Conservation (phyloP, 2,888 invertebrate species). For the Scaptodrosophila latifasciaeformis region DNA sequence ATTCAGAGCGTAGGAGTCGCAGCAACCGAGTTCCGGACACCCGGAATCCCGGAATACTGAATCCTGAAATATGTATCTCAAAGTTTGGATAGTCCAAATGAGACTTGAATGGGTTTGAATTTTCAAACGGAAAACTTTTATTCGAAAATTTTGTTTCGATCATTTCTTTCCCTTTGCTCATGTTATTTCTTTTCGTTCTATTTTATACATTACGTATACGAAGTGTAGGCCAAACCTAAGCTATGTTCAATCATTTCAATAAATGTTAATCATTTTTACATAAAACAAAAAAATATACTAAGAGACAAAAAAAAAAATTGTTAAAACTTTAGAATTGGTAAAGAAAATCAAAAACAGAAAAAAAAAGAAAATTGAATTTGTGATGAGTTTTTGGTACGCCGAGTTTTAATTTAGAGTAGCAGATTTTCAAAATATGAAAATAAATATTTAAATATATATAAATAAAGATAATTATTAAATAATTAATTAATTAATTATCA, state of each 20-base stretch:
- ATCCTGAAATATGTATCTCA: not conserved
- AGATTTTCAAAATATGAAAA: conserved; percentile 27
- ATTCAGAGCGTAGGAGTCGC: conserved; percentile 51
- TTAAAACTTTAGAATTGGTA: conserved; percentile 56
- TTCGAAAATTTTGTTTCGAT: conserved; percentile 11
- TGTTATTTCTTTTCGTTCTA: not conserved
- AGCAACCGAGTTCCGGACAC: conserved; percentile 27
- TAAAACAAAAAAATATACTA: conserved; percentile 1
- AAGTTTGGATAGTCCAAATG: not conserved
- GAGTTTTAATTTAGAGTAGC: conserved; percentile 22
- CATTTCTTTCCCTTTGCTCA: conserved; percentile 10
- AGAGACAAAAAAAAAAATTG: conserved; percentile 36
- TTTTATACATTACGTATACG: conserved; percentile 33
- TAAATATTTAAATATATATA: conserved; percentile 19
- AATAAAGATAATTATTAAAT: conserved; percentile 8
- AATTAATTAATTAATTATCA: conserved; percentile 25
- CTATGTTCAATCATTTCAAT: not conserved
- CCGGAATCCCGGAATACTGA: too few species aligned
- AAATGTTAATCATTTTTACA: conserved; percentile 5
- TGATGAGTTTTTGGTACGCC: conserved; percentile 50
- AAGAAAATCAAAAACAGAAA: too few species aligned
- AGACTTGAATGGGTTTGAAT: too few species aligned
- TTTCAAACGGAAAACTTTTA: conserved; percentile 6
- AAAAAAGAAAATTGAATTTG: conserved; percentile 58
- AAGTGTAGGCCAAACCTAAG: conserved; percentile 21